phyloP scores from a whole-genome alignment of 2,888 invertebrate genomes.

The Coecobrya sp. region DNA sequence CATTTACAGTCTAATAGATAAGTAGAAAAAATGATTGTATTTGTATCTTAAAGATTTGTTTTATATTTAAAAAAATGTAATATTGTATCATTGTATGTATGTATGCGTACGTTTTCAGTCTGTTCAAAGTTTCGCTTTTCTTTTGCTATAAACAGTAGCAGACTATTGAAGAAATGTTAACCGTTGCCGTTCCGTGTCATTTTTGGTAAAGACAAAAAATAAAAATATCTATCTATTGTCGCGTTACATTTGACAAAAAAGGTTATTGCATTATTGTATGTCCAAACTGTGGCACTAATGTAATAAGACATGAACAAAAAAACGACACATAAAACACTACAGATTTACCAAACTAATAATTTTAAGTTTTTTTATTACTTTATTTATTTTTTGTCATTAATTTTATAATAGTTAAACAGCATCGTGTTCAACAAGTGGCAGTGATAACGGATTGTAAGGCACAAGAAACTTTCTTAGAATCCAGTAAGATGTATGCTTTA shows the following conservation, averaged over 20 bases:
- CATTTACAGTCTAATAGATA: slow-evolving; percentile 3
- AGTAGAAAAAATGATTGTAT: background rate
- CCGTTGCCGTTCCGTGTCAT: slow-evolving; percentile 79
- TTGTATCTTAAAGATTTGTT: slow-evolving; percentile 41
- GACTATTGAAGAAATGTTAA: slow-evolving; percentile 71
- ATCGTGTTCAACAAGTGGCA: slow-evolving; percentile 65
- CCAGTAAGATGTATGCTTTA: background rate
- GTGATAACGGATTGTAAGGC: slow-evolving; percentile 48
- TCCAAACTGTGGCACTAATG: background rate
- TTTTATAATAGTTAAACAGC: slow-evolving; percentile 22
- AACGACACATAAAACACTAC: background rate
- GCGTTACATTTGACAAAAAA: slow-evolving; percentile 37
- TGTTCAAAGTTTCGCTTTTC: slow-evolving; percentile 49
- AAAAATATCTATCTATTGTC: slow-evolving; percentile 62
- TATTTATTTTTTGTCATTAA: background rate
- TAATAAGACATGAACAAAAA: background rate
- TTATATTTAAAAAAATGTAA: slow-evolving; percentile 45
- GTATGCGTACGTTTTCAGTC: slow-evolving; percentile 31
- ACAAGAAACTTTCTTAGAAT: background rate
- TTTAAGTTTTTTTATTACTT: slow-evolving; percentile 13
- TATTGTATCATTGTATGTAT: slow-evolving; percentile 41
- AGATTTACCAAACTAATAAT: background rate
- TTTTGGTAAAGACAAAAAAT: slow-evolving; percentile 79
- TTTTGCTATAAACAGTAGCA: slow-evolving; percentile 62
- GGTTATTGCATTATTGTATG: background rate